phyloP scores from a whole-genome alignment of 2,888 invertebrate species.

The Plagodis dolabraria region DNA sequence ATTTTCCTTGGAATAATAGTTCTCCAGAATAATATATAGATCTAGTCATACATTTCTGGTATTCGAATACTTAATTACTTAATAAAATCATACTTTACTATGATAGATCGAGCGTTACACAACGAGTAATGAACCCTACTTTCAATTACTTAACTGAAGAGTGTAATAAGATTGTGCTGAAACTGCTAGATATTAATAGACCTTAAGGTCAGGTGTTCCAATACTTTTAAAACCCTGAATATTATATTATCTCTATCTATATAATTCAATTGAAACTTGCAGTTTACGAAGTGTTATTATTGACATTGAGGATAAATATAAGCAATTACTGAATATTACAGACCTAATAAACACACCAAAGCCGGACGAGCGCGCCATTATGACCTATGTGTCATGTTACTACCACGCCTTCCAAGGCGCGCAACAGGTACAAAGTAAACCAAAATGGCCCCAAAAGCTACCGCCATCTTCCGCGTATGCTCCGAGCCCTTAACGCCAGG shows the following conservation, averaged over 20 bases:
- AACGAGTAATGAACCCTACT: too few relatives aligned
- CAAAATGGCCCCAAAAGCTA: conserved; percentile 65
- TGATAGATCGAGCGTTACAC: too few relatives aligned
- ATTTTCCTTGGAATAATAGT: too few relatives aligned
- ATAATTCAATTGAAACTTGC: neutral
- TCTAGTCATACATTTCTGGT: too few relatives aligned
- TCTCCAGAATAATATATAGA: too few relatives aligned
- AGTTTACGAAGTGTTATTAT: conserved; percentile 4
- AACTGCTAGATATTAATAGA: too few relatives aligned
- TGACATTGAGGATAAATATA: conserved; percentile 39
- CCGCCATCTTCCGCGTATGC: conserved; percentile 57
- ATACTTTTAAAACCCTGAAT: too few relatives aligned
- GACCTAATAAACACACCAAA: conserved; percentile 99
- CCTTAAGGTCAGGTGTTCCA: too few relatives aligned
- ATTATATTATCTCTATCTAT: too few relatives aligned
- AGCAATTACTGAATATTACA: conserved; percentile 80
- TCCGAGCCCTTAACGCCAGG: conserved; percentile 74
- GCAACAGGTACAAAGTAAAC: conserved; percentile 91
- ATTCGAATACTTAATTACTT: too few relatives aligned
- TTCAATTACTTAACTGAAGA: too few relatives aligned
- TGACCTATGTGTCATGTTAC: conserved; percentile 99
- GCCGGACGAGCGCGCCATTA: conserved; percentile 99
- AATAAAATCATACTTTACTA: too few relatives aligned
- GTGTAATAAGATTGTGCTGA: neutral
- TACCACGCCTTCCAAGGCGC: conserved; percentile 99